Evolutionary conservation across 2,888 invertebrate genomes (phyloP).

Genomic region (Sympetrum striolatum): DNA sequence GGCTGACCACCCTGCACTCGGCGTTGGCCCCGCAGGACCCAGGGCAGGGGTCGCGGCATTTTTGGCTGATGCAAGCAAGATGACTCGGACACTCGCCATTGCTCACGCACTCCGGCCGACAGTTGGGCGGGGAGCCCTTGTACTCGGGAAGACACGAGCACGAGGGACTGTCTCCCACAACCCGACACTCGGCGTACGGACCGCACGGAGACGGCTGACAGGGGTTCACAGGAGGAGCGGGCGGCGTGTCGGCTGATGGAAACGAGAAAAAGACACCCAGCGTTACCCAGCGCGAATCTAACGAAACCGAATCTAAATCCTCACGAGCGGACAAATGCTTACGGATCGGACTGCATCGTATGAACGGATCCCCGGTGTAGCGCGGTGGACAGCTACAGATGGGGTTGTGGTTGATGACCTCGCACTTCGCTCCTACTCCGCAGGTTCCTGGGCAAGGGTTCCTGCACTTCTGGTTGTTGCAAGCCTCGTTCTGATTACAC

Average conservation of each 20-base stretch:
- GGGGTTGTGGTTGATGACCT: conserved; percentile 78
- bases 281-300: background rate
- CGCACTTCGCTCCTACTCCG: conserved; percentile 73
- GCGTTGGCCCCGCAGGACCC: conserved; percentile 75
- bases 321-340: conserved; percentile 51
- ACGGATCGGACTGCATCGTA: conserved; percentile 66
- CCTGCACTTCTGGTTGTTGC: conserved; percentile 74
- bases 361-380: conserved; percentile 78
- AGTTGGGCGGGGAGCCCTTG: conserved; percentile 73
- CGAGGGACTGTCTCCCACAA: conserved; percentile 68
- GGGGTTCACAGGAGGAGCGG: conserved; percentile 49
- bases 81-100: conserved; percentile 74
- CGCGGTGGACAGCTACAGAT: conserved; percentile 76
- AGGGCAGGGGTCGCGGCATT: conserved; percentile 76
- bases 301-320: background rate
- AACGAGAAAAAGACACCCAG: background rate
- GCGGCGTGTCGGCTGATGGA: conserved; percentile 35
- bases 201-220: conserved; percentile 67
- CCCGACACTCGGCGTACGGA: conserved; percentile 69
- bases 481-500: conserved; percentile 73
- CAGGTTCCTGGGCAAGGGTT: conserved; percentile 83
- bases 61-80: conserved; percentile 73
- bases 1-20: conserved; percentile 76
- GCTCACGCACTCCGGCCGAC: conserved; percentile 76
- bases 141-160: conserved; percentile 75